Base-by-base conservation (phyloP, 2,888 invertebrate species). In the Boloria selene region DNA sequence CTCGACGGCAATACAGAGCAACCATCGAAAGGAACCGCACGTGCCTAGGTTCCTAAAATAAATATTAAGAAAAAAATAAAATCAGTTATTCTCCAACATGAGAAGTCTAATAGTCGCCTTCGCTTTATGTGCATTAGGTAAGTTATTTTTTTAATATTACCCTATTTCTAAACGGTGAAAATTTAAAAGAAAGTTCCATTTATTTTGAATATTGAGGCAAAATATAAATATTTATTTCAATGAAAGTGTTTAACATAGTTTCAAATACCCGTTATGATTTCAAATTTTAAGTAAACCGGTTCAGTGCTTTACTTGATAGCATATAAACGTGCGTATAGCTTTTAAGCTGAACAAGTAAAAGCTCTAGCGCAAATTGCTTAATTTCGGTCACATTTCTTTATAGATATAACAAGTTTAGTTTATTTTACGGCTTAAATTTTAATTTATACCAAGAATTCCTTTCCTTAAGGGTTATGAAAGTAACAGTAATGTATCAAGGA, bases 21-120 rank as follows among this genome's bases (percentile, higher is more conserved):
- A 86, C 86, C 87, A 87, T 83, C 83, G 85, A 74, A 77, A 78
- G 81, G 83, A 84, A 81, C 72, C 85, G 84, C 90, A 90, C 91
- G 91, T 85, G 79, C 80, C 72, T 75, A 69, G 79, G 61, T 64
- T 62, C 63, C 55, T 71, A 68, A 67, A 67, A 76, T 72, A 75
- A 73, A 76, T 70, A 70, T 74, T 74, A 75, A 74, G 73, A 71
- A 77, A 75, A 76, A 75, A 70, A 69, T 69, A 72, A 70, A 64
- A 72, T 72, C 70, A 73, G 69, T 75, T 77, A 70, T 22, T 64
- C 70, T 71, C 73, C 74, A 83, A 80, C 74, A 90, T 91, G 91
- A 86, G 84, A 75, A 85, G 80, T 78, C 82, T 87, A 77, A 70
- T 89, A 61, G 71, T 84, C 69, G 73, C 82, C 69, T 75, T 88